Percentiles rank a stretch among this genome's conserved stretches.
These are phyloP conservation scores for Lampris megalopsis DNA, from an alignment of 2,113 vertebrate genomes.

Conservation along the genomic window DNA sequence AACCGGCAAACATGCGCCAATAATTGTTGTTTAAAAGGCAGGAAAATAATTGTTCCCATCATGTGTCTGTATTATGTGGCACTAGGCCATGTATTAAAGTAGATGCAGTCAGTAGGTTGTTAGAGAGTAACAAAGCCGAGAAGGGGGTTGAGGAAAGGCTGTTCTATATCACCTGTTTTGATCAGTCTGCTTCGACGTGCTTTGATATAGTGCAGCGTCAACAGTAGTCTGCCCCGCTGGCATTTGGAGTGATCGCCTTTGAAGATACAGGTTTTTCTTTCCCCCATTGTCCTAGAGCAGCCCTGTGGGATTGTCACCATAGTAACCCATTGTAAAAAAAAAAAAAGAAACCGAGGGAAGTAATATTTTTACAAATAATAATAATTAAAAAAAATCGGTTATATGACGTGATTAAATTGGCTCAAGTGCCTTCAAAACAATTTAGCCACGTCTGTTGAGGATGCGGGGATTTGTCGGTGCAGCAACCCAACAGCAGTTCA, in stretches of 20 bases:
- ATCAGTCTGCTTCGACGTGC: slow-evolving; percentile 36
- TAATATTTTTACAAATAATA: slow-evolving; percentile 34
- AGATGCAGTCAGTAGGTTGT: background rate
- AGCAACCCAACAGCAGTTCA: slow-evolving; percentile 62
- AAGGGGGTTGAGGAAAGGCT: background rate
- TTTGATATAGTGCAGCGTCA: slow-evolving; percentile 52
- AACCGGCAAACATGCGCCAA: no score
- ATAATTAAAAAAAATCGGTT: slow-evolving; percentile 16
- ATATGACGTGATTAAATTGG: slow-evolving; percentile 51
- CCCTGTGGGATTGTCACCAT: slow-evolving; percentile 59
- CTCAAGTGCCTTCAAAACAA: slow-evolving; percentile 61
- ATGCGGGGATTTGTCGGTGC: slow-evolving; percentile 65
- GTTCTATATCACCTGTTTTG: slow-evolving; percentile 16
- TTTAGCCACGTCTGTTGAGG: slow-evolving; percentile 53
- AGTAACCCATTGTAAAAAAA: slow-evolving; percentile 40
- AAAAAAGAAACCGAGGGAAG: slow-evolving; percentile 44
- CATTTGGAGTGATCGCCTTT: slow-evolving; percentile 39
- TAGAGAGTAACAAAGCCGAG: background rate
- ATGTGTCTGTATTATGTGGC: no score
- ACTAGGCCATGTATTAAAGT: background rate
- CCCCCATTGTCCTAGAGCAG: slow-evolving; percentile 52
- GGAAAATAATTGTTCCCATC: no score
- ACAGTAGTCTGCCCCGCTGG: slow-evolving; percentile 36
- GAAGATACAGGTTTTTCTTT: slow-evolving; percentile 54
- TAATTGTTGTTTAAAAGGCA: no score